Conservation (phyloP, 1,140 invertebrate genomes). For the Magallana ariakensis region DNA sequence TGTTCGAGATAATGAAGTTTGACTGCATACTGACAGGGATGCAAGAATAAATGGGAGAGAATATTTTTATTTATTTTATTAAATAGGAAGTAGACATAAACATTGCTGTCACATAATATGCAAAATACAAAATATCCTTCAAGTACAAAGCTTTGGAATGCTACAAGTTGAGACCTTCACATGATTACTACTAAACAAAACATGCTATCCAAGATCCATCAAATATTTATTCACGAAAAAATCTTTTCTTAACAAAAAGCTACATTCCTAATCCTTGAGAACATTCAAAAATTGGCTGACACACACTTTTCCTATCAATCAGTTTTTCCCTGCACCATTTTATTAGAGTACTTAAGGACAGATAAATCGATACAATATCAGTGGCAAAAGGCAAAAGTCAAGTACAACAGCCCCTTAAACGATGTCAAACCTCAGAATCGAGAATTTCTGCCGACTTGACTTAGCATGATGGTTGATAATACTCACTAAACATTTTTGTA, state of each 20-base stretch:
- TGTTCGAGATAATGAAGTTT: too few species aligned
- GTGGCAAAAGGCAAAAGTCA: too few species aligned
- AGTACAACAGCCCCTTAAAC: too few species aligned
- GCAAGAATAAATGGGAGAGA: too few species aligned
- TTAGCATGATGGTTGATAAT: too few species aligned
- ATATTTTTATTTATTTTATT: not conserved
- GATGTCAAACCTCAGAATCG: too few species aligned
- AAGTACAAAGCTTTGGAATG: slow-evolving; percentile 26
- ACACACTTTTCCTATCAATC: not conserved
- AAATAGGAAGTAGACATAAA: slow-evolving; percentile 1
- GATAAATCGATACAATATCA: too few species aligned
- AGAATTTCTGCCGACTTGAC: too few species aligned
- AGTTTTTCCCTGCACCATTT: slow-evolving; percentile 24
- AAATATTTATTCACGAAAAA: not conserved
- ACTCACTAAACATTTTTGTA: not conserved
- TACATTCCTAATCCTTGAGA: not conserved
- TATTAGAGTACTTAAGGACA: not conserved
- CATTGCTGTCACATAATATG: not conserved
- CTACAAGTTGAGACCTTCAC: not conserved
- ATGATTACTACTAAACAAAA: not conserved
- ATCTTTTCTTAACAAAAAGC: not conserved
- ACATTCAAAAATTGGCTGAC: not conserved
- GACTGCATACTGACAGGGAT: too few species aligned
- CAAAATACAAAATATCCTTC: not conserved
- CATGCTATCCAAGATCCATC: not conserved